Base-by-base conservation (phyloP, 2,888 invertebrate genomes). In the Aporophyla lueneburgensis region DNA sequence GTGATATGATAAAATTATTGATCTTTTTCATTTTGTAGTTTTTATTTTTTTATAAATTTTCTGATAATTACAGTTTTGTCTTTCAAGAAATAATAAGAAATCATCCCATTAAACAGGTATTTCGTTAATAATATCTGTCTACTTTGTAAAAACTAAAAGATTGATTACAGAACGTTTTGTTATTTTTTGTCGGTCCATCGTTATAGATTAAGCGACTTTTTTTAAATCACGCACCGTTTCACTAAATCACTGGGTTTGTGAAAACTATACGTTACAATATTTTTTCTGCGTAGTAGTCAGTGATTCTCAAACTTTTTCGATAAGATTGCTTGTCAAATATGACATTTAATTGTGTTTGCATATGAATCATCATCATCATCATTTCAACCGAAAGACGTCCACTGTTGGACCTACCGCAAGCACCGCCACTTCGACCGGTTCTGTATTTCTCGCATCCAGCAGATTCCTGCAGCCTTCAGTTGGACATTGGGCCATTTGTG, bases 161-260 rank as follows among this genome's bases (percentile, higher is more conserved):
- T 93, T 89, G 89, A 92, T 93, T 92, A 91, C 90, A 85, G 87
- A 89, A 83, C 85, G 87, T 83, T 88, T 88, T 76, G 66, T 81
- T 86, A 66, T 87, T 89, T 90, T 87, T 86, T 86, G 85, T 83
- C 85, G 81, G 87, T 89, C 88, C 88, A 81, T 86, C 88, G 87
- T 89, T 89, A 80, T 81, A 92, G 88, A 92, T 92, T 91, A 91
- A 93, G 90, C 86, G 86, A 89, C 90, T 92, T 88, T 92, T 91
- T 90, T 85, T 87, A 86, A 14, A 91, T 87, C 90, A 89, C 91
- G 91, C 91, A 87, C 81, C 92, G 89, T 90, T 91, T 91, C 91
- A 91, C 92, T 93, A 94, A 95, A 95, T 94, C 94, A 94, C 92
- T 89, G 91, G 91, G 89, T 91, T 93, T 91, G 93, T 94, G 93